Conservation (phyloP, 2,797 vertebrate species). For the Sparidentex hasta region DNA sequence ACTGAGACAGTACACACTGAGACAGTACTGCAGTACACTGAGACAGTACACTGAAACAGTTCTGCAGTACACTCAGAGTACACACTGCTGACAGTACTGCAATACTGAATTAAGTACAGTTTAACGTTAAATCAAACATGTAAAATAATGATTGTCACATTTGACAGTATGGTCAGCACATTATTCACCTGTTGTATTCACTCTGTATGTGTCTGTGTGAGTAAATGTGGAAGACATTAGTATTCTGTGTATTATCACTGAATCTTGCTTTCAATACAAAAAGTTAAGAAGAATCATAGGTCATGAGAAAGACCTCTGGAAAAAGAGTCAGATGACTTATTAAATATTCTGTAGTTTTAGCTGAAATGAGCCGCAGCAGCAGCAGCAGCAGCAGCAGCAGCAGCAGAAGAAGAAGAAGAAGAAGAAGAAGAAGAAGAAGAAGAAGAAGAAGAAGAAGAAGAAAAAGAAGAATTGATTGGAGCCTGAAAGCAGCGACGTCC, state of each 20-base stretch:
- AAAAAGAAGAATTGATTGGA: slow-evolving; percentile 57
- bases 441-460: slow-evolving; percentile 39
- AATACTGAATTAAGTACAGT: too few relatives aligned
- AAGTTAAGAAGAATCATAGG: background rate
- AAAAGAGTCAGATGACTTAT: slow-evolving; percentile 18
- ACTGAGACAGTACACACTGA: too few relatives aligned
- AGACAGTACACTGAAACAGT: too few relatives aligned
- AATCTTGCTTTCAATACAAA: background rate
- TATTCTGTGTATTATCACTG: background rate
- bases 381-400: background rate
- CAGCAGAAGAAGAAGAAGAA: background rate
- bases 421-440: slow-evolving; percentile 27
- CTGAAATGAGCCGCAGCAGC: slow-evolving; percentile 1
- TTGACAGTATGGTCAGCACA: too few relatives aligned
- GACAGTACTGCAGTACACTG: too few relatives aligned
- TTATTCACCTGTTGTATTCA: too few relatives aligned
- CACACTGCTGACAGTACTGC: too few relatives aligned
- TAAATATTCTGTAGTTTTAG: slow-evolving; percentile 11
- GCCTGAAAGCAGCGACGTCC: slow-evolving; percentile 62
- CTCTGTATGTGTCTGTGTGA: too few relatives aligned
- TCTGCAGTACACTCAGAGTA: too few relatives aligned
- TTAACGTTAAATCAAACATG: too few relatives aligned
- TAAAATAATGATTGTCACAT: too few relatives aligned
- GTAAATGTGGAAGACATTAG: background rate
- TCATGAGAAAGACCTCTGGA: background rate